Evolutionary conservation across 2,888 invertebrate species (phyloP).

Genomic region (Stramonita haemastoma): DNA sequence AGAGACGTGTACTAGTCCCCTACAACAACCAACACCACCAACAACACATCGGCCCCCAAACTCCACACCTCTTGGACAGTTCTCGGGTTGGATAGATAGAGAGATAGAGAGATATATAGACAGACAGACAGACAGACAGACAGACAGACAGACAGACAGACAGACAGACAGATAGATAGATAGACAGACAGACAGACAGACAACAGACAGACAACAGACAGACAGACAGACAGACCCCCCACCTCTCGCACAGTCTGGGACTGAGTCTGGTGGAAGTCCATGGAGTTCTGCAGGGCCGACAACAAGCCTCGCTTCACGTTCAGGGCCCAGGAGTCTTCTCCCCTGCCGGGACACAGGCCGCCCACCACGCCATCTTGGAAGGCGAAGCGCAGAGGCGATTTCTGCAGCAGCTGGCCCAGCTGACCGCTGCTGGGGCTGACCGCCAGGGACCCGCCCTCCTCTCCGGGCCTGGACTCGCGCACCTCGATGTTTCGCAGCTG

Average conservation of each 20-base stretch:
- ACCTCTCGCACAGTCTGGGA: slow-evolving; percentile 58
- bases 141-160: neutral
- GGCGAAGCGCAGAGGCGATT: slow-evolving; percentile 86
- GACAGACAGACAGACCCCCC: too few species aligned
- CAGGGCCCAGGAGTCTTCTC: slow-evolving; percentile 88
- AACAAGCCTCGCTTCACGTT: slow-evolving; percentile 94
- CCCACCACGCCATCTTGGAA: slow-evolving; percentile 88
- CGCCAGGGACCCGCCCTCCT: neutral
- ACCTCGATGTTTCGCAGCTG: slow-evolving; percentile 31
- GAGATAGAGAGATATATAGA: neutral
- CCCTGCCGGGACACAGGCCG: slow-evolving; percentile 87
- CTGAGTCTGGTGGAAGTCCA: slow-evolving; percentile 88
- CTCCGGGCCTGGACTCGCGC: slow-evolving; percentile 13
- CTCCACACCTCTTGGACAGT: too few species aligned
- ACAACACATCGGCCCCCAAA: too few species aligned
- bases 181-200: too few species aligned
- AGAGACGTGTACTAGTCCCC: too few species aligned
- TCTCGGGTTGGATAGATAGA: neutral
- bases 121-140: neutral
- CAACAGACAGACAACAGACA: too few species aligned
- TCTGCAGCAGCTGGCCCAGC: slow-evolving; percentile 82
- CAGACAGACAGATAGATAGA: too few species aligned
- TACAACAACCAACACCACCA: too few species aligned
- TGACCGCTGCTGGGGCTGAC: slow-evolving; percentile 39
- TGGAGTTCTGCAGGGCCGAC: slow-evolving; percentile 92